Percentiles rank a stretch among this genome's conserved stretches.
Evolutionary conservation across 2,888 invertebrate species (phyloP).

Genomic region (Rhabditophanes sp.): DNA sequence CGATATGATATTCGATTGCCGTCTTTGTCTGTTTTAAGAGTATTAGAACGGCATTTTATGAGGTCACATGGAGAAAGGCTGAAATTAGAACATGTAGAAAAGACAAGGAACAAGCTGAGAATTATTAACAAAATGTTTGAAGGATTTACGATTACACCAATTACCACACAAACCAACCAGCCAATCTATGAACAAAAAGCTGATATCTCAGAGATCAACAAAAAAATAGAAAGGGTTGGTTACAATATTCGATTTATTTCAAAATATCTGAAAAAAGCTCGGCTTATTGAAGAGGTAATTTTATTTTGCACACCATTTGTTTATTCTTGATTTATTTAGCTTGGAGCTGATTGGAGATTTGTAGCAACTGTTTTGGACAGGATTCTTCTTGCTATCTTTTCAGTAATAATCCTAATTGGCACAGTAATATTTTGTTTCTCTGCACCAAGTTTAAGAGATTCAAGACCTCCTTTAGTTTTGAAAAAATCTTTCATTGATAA

Average conservation of each 20-base stretch:
- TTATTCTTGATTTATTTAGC: constrained; percentile 12
- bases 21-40: background rate
- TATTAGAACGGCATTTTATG: too few species aligned
- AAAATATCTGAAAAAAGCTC: constrained; percentile 16
- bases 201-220: constrained; percentile 4
- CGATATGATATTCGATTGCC: constrained; percentile 3
- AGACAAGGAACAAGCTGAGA: constrained; percentile 1
- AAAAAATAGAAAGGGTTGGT: constrained; percentile 21
- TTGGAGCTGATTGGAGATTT: constrained; percentile 37
- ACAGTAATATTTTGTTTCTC: constrained; percentile 21
- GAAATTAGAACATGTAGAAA: too few species aligned
- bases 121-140: background rate
- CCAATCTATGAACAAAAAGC: too few species aligned
- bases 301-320: background rate
- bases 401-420: constrained; percentile 18
- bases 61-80: too few species aligned
- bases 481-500: too few species aligned
- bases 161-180: too few species aligned
- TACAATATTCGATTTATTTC: constrained; percentile 38
- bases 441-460: constrained; percentile 26
- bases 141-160: constrained; percentile 5
- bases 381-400: constrained; percentile 28
- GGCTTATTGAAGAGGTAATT: constrained; percentile 26
- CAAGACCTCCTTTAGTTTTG: constrained; percentile 7
- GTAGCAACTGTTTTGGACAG: constrained; percentile 36